phyloP scores from a whole-genome alignment of 53 echinoderm and acorn worm species.

The Luidia sarsii region DNA sequence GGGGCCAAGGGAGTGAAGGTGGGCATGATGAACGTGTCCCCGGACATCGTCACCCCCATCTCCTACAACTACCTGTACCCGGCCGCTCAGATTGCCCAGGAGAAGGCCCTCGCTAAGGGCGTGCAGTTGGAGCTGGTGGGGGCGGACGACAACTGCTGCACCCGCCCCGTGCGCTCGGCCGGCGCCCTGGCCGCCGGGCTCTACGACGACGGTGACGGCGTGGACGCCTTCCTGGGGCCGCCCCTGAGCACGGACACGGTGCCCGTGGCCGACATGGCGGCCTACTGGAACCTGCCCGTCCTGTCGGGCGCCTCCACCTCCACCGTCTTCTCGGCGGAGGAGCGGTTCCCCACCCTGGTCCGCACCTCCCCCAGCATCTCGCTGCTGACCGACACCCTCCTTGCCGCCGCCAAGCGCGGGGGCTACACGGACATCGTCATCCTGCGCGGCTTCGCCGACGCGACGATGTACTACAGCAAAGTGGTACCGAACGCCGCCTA shows the following conservation, averaged over 20 bases:
- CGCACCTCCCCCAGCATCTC: slow-evolving; percentile 3
- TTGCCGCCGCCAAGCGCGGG: neutral
- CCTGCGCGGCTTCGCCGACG: neutral
- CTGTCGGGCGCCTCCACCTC: slow-evolving; percentile 34
- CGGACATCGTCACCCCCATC: too few species aligned
- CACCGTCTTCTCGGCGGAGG: slow-evolving; percentile 10
- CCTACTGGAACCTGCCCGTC: slow-evolving; percentile 69
- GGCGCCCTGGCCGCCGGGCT: slow-evolving; percentile 7
- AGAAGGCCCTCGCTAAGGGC: too few species aligned
- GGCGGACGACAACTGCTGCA: too few species aligned
- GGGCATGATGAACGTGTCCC: too few species aligned
- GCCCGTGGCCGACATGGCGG: slow-evolving; percentile 56
- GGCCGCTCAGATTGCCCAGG: too few species aligned
- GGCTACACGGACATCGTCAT: neutral
- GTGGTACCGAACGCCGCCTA: neutral
- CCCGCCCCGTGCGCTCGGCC: neutral
- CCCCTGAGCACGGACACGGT: slow-evolving; percentile 40
- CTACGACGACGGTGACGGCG: neutral
- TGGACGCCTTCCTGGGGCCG: slow-evolving; percentile 63
- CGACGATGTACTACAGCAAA: neutral
- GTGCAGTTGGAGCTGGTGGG: too few species aligned
- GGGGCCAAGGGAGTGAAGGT: too few species aligned
- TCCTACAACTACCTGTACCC: too few species aligned
- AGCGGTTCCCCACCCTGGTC: slow-evolving; percentile 37
- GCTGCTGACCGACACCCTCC: neutral